Percentiles rank a stretch among this genome's conserved stretches.
Conservation (phyloP, 2,113 vertebrate genomes). For the Patagioenas fasciata region DNA sequence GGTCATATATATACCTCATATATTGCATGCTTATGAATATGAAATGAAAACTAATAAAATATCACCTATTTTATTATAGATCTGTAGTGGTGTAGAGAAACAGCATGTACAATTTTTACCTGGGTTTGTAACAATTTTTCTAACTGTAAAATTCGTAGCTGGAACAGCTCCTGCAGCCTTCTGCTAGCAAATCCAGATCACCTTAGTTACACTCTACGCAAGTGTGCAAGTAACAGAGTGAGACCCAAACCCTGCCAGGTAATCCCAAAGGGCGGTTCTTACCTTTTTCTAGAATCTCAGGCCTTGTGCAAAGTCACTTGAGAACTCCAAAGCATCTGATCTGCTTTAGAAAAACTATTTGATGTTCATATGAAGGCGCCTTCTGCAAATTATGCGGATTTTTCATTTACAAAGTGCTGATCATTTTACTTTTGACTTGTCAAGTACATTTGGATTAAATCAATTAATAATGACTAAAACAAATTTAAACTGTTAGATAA, state of each 20-base stretch:
- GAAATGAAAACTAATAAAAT: not conserved
- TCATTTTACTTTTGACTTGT: not conserved
- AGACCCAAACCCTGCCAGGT: not conserved
- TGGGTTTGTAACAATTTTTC: not conserved
- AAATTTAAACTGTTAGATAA: not conserved
- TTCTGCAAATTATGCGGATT: not conserved
- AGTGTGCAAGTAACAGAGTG: fast-evolving
- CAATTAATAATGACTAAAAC: not conserved
- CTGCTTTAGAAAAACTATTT: not conserved
- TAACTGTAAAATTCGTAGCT: not conserved
- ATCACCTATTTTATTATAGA: not conserved
- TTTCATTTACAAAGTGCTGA: not conserved
- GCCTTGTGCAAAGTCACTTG: not conserved
- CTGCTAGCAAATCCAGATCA: not conserved
- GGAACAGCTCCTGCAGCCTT: not conserved
- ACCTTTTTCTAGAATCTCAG: not conserved
- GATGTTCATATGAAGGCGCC: not conserved
- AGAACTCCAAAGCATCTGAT: not conserved
- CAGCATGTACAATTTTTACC: not conserved
- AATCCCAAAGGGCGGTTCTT: not conserved
- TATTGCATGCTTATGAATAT: not conserved
- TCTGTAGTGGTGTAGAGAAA: not conserved
- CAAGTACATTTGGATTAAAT: not conserved
- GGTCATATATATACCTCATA: not conserved
- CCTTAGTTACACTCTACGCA: not conserved